These are phyloP conservation scores for Lysandra bellargus DNA, from an alignment of 2,888 invertebrate genomes.

Conservation along the genomic window DNA sequence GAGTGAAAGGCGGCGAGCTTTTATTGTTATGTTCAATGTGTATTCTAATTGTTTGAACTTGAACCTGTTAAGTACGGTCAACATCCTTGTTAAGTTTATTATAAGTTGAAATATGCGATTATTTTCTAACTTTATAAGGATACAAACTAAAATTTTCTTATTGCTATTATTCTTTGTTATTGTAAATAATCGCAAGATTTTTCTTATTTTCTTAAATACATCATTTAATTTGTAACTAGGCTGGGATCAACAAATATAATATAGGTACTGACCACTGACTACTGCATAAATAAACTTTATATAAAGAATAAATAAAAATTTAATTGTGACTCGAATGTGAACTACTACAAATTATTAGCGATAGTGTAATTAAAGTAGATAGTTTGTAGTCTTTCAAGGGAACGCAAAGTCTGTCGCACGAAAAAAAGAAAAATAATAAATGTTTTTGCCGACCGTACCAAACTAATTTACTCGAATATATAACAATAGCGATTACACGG, in stretches of 20 bases:
- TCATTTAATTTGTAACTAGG: too few relatives aligned
- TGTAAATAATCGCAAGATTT: too few relatives aligned
- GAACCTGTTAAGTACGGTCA: conserved; percentile 4
- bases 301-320: too few relatives aligned
- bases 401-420: neutral
- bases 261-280: too few relatives aligned
- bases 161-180: too few relatives aligned
- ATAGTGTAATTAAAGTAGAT: too few relatives aligned
- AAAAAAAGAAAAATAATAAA: neutral
- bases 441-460: conserved; percentile 1
- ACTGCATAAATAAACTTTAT: too few relatives aligned
- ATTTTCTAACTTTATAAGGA: neutral
- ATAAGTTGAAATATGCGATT: neutral
- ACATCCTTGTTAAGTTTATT: conserved; percentile 17
- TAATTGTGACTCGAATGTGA: too few relatives aligned
- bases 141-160: neutral
- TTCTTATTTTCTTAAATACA: too few relatives aligned
- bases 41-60: conserved; percentile 31
- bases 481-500: conserved; percentile 21
- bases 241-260: too few relatives aligned
- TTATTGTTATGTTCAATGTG: conserved; percentile 24
- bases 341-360: too few relatives aligned
- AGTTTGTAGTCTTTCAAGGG: too few relatives aligned
- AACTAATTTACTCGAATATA: conserved; percentile 20
- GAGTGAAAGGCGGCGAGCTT: conserved; percentile 27